Percentiles rank a stretch among this genome's conserved stretches.
Conservation (phyloP, 2,113 vertebrate species). For the Opisthocomus hoazin region DNA sequence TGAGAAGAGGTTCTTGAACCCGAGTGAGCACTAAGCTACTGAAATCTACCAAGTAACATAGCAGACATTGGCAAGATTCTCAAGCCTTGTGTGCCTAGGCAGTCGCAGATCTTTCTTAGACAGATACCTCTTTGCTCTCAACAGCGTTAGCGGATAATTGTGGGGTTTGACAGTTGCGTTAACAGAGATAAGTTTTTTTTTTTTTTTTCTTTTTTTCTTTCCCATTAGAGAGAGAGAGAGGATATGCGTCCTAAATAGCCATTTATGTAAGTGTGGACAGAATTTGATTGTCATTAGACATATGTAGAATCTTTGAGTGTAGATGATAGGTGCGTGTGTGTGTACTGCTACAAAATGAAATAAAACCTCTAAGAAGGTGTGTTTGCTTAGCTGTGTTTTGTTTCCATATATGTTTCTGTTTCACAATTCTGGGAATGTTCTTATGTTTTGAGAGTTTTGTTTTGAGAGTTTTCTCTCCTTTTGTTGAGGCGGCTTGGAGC, state of each 20-base stretch:
- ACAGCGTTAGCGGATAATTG: not conserved
- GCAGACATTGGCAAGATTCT: not conserved
- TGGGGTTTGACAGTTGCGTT: not conserved
- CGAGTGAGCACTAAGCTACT: rapidly evolving
- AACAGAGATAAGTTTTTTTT: no score
- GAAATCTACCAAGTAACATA: not conserved
- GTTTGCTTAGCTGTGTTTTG: not conserved
- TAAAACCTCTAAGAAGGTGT: not conserved
- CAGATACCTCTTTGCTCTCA: not conserved
- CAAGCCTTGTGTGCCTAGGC: not conserved
- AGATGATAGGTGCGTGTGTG: no score
- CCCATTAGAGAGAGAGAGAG: rapidly evolving
- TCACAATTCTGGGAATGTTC: not conserved
- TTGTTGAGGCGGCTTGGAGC: not conserved
- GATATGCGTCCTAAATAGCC: not conserved
- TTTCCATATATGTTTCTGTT: not conserved
- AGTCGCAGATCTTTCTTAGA: not conserved
- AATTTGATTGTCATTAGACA: not conserved
- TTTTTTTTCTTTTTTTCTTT: no score
- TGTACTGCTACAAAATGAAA: not conserved
- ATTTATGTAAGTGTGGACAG: not conserved
- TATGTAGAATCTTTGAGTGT: not conserved
- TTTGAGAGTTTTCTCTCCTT: not conserved
- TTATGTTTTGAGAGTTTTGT: not conserved
- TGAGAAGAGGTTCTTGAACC: not conserved